These are phyloP conservation scores for Pandemis cinnamomeana DNA, from an alignment of 2,888 invertebrate species.

Conservation along the genomic window DNA sequence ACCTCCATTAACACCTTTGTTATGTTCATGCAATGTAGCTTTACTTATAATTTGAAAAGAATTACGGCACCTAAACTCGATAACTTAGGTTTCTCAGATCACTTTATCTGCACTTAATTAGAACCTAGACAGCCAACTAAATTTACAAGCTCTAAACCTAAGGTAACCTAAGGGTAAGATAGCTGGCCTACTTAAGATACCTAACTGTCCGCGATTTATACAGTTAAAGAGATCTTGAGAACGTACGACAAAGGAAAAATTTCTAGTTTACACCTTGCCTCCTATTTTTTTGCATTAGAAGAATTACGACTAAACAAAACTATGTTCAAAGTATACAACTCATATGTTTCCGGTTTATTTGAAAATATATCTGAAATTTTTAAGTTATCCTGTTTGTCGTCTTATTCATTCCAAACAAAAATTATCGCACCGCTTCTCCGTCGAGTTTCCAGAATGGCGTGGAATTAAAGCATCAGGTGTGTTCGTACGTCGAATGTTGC, in stretches of 20 bases:
- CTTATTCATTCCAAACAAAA: constrained; percentile 8
- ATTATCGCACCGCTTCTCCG: constrained; percentile 8
- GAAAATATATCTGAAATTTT: neutral
- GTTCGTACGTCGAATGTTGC: constrained; percentile 4
- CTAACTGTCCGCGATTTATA: neutral
- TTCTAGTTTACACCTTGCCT: constrained; percentile 12
- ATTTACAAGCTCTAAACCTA: neutral
- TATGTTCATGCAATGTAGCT: neutral
- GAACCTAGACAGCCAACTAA: neutral
- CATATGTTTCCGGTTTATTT: neutral
- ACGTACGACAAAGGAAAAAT: neutral
- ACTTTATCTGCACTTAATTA: neutral
- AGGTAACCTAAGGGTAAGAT: neutral
- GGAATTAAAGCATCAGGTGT: constrained; percentile 14
- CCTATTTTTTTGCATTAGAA: constrained; percentile 16
- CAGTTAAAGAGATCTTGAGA: neutral
- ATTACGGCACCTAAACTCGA: neutral
- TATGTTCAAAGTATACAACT: neutral
- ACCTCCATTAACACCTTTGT: neutral
- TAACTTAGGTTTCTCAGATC: neutral
- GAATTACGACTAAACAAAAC: constrained; percentile 15
- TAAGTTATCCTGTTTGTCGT: neutral
- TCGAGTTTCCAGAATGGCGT: neutral
- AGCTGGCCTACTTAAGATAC: neutral
- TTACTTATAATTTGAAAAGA: neutral